Conservation (phyloP, 2,888 invertebrate genomes). For the Eustalomyia histrio region DNA sequence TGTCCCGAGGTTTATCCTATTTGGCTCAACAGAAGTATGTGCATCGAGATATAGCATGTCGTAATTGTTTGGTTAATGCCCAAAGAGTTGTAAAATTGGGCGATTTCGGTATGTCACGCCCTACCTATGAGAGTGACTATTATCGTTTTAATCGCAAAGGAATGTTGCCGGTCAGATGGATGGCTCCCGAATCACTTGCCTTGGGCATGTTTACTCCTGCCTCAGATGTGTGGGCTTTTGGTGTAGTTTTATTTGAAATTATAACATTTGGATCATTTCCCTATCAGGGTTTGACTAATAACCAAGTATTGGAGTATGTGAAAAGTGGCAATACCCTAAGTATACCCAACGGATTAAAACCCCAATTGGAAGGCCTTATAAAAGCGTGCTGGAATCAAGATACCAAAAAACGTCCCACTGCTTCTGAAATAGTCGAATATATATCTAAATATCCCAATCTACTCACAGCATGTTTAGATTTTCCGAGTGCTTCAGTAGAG, state of each 20-base stretch:
- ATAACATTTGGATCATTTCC: constrained; percentile 95
- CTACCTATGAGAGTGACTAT: constrained; percentile 92
- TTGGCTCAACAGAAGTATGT: constrained; percentile 91
- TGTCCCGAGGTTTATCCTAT: constrained; percentile 91
- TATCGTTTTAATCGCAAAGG: constrained; percentile 93
- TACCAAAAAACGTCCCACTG: constrained; percentile 85
- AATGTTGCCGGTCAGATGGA: constrained; percentile 94
- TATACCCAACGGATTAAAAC: constrained; percentile 88
- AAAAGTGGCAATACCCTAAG: constrained; percentile 87
- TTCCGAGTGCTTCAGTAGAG: constrained; percentile 86
- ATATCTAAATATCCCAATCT: constrained; percentile 88
- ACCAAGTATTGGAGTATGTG: constrained; percentile 90
- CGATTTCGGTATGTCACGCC: constrained; percentile 96
- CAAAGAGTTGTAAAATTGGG: constrained; percentile 86
- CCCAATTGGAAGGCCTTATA: constrained; percentile 90
- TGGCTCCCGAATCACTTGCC: constrained; percentile 93
- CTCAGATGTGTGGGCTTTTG: constrained; percentile 95
- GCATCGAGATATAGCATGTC: constrained; percentile 91
- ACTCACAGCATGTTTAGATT: constrained; percentile 88
- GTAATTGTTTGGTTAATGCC: constrained; percentile 89
- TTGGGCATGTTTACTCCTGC: constrained; percentile 91
- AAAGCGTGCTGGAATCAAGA: constrained; percentile 90
- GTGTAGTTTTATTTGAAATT: constrained; percentile 92
- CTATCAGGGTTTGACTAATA: constrained; percentile 92
- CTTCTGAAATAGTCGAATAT: constrained; percentile 89